These are phyloP conservation scores for Cheumatopsyche charites DNA, from an alignment of 1,140 invertebrate genomes.

Conservation along the genomic window DNA sequence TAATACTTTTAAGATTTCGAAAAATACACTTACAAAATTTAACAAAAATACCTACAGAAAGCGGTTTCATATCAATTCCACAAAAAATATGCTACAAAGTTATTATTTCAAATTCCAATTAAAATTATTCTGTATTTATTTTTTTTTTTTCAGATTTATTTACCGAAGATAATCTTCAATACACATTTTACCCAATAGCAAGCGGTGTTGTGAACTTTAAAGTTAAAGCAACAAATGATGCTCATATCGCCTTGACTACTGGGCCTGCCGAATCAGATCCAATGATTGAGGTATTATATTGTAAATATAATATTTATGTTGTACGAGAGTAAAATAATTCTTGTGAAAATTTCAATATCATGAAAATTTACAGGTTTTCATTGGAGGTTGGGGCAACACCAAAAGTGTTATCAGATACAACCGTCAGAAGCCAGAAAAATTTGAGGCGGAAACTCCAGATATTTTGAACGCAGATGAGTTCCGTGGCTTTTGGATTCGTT, in stretches of 20 bases:
- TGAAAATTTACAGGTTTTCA: too few relatives aligned
- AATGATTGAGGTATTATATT: slow-evolving; percentile 75
- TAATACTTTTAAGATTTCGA: too few relatives aligned
- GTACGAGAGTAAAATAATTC: neutral
- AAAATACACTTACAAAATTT: too few relatives aligned
- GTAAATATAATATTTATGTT: neutral
- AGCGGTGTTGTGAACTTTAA: slow-evolving; percentile 74
- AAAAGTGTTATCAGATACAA: slow-evolving; percentile 85
- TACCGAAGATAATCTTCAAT: slow-evolving; percentile 81
- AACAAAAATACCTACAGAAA: too few relatives aligned
- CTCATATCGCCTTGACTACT: slow-evolving; percentile 76
- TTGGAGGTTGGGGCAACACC: slow-evolving; percentile 83
- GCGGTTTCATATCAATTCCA: too few relatives aligned
- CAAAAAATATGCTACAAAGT: too few relatives aligned
- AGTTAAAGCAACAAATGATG: slow-evolving; percentile 77
- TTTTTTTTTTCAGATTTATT: slow-evolving; percentile 65
- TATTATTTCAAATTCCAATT: too few relatives aligned
- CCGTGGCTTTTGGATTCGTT: slow-evolving; percentile 83
- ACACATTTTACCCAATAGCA: slow-evolving; percentile 75
- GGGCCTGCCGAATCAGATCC: slow-evolving; percentile 70
- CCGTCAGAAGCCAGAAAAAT: slow-evolving; percentile 77
- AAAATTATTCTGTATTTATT: slow-evolving; percentile 46
- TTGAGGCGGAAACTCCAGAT: slow-evolving; percentile 71
- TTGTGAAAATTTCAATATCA: neutral
- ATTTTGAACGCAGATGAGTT: slow-evolving; percentile 73